These are phyloP conservation scores for Hippocampus abdominalis DNA, from an alignment of 2,113 vertebrate species.

Conservation along the genomic window DNA sequence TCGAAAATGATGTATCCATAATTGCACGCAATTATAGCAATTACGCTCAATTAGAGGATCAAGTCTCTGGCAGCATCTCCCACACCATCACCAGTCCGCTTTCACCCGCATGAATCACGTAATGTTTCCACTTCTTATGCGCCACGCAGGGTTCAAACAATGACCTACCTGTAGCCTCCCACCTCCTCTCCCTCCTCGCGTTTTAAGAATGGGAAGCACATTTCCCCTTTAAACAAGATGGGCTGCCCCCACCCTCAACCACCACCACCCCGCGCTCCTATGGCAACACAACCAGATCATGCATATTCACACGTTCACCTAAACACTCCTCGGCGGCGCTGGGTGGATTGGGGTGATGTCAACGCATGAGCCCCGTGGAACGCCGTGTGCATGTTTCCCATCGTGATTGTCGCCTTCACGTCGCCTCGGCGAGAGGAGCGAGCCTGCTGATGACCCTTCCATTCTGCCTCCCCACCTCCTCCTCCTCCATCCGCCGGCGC, in stretches of 20 bases:
- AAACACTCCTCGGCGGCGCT: constrained; percentile 61
- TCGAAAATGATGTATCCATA: background rate
- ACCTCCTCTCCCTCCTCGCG: constrained; percentile 7
- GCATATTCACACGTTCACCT: constrained; percentile 84
- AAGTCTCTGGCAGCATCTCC: background rate
- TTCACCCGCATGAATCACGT: background rate
- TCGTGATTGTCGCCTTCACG: constrained; percentile 47
- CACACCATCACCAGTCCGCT: background rate
- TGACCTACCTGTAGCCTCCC: constrained; percentile 54
- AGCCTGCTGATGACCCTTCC: constrained; percentile 68
- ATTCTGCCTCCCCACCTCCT: constrained; percentile 33
- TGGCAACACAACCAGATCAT: constrained; percentile 91
- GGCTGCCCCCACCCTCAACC: constrained; percentile 75
- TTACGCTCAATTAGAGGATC: constrained; percentile 1
- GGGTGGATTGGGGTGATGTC: constrained; percentile 82
- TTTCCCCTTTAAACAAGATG: constrained; percentile 85
- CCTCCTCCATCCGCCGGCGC: constrained; percentile 39
- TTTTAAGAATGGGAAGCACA: constrained; percentile 70
- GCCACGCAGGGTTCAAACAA: constrained; percentile 13
- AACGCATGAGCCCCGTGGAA: constrained; percentile 68
- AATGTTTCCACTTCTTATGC: background rate
- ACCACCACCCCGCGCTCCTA: constrained; percentile 79
- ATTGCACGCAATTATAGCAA: background rate
- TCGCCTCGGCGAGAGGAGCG: constrained; percentile 34
- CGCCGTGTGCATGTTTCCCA: constrained; percentile 29